Conservation (phyloP, 2,888 invertebrate species). For the Tenthredo mesomela region DNA sequence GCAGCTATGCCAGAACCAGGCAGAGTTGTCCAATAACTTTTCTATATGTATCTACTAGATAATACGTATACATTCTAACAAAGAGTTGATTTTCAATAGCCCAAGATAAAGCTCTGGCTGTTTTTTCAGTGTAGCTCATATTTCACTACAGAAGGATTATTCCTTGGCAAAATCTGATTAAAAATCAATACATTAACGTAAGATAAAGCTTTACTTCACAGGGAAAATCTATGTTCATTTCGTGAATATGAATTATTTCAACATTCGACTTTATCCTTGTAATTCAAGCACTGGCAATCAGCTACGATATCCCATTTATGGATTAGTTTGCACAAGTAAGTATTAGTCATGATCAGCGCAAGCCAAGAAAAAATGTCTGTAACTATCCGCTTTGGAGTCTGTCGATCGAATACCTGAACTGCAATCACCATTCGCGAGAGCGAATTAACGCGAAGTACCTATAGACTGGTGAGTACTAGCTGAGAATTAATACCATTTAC, state of each 20-base stretch:
- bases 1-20: constrained; percentile 6
- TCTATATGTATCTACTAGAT: not conserved
- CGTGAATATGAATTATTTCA: not conserved
- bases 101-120: not conserved
- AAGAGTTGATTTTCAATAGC: constrained; percentile 6
- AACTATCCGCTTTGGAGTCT: not conserved
- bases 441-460: not conserved
- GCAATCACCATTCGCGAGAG: not conserved
- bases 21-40: constrained; percentile 24
- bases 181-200: not conserved
- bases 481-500: not conserved
- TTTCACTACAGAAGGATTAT: not conserved
- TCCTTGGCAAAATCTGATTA: not conserved
- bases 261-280: not conserved
- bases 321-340: not conserved
- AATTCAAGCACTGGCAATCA: not conserved
- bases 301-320: not conserved
- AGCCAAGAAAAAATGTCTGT: not conserved
- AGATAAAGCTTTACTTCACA: not conserved
- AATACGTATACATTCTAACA: not conserved
- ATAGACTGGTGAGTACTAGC: not conserved
- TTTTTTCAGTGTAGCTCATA: not conserved
- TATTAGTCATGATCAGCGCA: not conserved
- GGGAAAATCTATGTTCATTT: not conserved
- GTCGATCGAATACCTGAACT: not conserved